A percentile compares a stretch with the other conserved stretches of the same genome.
phyloP scores from a whole-genome alignment of 1,140 invertebrate species.

The Lepidurus arcticus region DNA sequence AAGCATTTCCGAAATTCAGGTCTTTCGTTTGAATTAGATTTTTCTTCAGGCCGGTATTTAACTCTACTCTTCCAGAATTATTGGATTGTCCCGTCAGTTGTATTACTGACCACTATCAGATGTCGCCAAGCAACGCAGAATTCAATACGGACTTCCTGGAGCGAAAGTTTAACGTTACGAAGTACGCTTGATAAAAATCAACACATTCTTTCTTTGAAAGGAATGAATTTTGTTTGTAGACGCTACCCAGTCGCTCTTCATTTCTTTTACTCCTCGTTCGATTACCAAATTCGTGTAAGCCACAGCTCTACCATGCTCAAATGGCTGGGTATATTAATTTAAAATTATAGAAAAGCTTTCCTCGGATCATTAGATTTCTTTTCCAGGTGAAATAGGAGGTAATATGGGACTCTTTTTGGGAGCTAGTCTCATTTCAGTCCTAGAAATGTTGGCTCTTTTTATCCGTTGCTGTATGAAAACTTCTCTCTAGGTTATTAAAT shows the following conservation, averaged over 20 bases:
- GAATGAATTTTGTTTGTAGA: no score
- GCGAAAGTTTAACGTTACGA: not conserved
- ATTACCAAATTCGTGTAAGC: not conserved
- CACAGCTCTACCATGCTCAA: not conserved
- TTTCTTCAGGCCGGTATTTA: not conserved
- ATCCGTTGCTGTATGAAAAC: not conserved
- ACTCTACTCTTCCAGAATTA: not conserved
- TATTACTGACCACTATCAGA: not conserved
- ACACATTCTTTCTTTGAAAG: not conserved
- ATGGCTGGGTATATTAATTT: not conserved
- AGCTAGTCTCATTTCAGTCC: slow-evolving; percentile 6
- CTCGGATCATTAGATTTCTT: no score
- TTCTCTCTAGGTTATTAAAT: no score
- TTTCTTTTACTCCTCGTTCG: not conserved
- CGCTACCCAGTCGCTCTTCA: not conserved
- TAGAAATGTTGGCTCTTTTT: slow-evolving; percentile 4
- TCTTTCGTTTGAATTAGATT: no score
- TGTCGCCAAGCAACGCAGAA: not conserved
- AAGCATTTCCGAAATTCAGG: no score
- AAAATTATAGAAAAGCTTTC: not conserved
- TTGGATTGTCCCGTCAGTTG: not conserved
- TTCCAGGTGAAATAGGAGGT: slow-evolving; percentile 23
- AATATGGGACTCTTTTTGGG: slow-evolving; percentile 28
- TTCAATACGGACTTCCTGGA: not conserved
- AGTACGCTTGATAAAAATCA: not conserved